phyloP scores from a whole-genome alignment of 2,888 invertebrate genomes.

The Calliscelio sp. region DNA sequence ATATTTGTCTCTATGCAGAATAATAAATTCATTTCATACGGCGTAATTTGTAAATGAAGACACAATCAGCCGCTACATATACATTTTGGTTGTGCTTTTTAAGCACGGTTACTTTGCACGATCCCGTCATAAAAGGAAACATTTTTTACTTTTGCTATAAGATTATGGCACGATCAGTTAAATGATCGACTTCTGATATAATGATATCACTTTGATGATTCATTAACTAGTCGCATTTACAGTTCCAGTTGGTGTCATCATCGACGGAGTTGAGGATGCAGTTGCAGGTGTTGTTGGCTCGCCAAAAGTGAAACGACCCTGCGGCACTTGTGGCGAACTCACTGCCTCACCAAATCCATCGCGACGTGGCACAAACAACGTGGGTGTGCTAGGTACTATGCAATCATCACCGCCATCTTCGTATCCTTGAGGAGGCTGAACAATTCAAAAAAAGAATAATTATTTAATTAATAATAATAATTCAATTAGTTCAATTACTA shows the following conservation, averaged over 20 bases:
- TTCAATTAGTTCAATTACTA: no score
- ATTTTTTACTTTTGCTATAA: no score
- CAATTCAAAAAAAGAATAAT: no score
- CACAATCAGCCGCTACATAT: no score
- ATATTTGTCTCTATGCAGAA: conserved; percentile 73
- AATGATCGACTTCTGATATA: no score
- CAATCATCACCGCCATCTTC: conserved; percentile 91
- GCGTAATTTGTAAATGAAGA: conserved; percentile 61
- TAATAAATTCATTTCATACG: conserved; percentile 74
- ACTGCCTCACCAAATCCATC: conserved; percentile 97
- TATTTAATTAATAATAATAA: no score
- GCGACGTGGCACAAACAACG: conserved; percentile 92
- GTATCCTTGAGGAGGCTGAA: conserved; percentile 86
- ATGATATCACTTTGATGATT: no score
- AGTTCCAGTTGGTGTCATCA: conserved; percentile 76
- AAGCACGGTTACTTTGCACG: no score
- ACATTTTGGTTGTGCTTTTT: no score
- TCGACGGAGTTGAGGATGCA: conserved; percentile 81
- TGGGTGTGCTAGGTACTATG: conserved; percentile 96
- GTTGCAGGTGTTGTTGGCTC: conserved; percentile 86
- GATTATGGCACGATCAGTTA: no score
- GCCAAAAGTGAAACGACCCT: conserved; percentile 89
- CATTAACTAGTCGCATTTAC: no score
- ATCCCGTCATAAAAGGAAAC: no score
- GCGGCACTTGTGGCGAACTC: conserved; percentile 93